Evolutionary conservation across 2,797 vertebrate species (phyloP), one percentile per base, ranked within the genome.

Genomic region (Paedocypris micromegethes): DNA sequence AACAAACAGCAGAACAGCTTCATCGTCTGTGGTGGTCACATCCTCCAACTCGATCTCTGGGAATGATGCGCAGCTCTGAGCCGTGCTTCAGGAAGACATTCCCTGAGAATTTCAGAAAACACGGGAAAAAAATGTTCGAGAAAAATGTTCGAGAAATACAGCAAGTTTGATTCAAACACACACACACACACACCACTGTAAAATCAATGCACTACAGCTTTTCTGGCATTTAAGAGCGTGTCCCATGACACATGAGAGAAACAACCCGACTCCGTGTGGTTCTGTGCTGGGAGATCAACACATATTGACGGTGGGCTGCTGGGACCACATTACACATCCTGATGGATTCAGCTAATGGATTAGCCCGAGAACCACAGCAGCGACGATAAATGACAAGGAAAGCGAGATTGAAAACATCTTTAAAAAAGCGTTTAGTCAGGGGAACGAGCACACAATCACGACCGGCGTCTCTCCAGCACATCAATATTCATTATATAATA

Each of bases 51-150:
- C 95, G 81, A 84, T 98, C 96, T 88, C 96, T 91, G 79, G 96
- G 96, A 90, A 98, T 99, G 87, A 99, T 88, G 73, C 95, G 88
- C 50, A 99, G 91, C 83, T 99, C 95, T 39, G 96, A 98, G 61
- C 95, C 96, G 8, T 99, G 93, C 78, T 99, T 99, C 60, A 99
- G 85, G 84, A 98, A 99, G 79, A 99, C 94, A 46, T 96, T 99
- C 81, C 96, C 96, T 98, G 82, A 9, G 41, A 67, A 3, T 41
- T 4, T 4, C 23, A 23, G 23, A 23, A 23, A 23, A 23, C 23
- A 23, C 23, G 23, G 23, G 23, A 1, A 1, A 23, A 23, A 23
- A 23, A 23, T 23, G 23, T 23, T 23, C 23, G 23, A 23, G 23
- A 23, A 23, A 23, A 23, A 1, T 23, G 23, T 23, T 23, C 23